Evolutionary conservation across 2,797 vertebrate genomes (phyloP), one percentile per base, ranked within the genome.

Genomic region (Taenioides sp.): DNA sequence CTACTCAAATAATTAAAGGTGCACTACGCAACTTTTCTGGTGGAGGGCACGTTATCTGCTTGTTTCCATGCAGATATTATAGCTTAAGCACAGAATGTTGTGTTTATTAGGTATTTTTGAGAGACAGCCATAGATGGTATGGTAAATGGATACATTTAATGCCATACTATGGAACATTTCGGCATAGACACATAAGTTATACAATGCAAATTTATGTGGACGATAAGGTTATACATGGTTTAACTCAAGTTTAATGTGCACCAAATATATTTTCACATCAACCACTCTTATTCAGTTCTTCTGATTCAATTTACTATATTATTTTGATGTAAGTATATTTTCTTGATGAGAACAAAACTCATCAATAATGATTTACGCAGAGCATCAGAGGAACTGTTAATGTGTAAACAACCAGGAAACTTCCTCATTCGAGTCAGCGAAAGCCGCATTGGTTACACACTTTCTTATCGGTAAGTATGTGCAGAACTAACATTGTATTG

Each of bases 381-480:
- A 76, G 75, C 65, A 0, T 90, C 96, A 1, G 95, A 97, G 84
- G 82, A 92, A 43, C 80, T 94, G 50, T 85, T 97, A 31, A 84
- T 86, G 55, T 17, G 74, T 49, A 93, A 92, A 54, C 89, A 91
- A 0, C 77, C 67, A 0, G 96, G 95, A 1, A 90, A 91, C 88
- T 97, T 96, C 88, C 95, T 97, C 47, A 89, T 97, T 71, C 88
- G 95, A 72, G 92, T 95, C 73, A 93, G 95, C 11, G 94, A 96
- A 86, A 96, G 92, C 84, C 91, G 95, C 65, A 88, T 93, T 68
- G 95, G 96, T 69, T 96, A 95, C 89, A 94, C 94, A 0, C 90
- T 96, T 6, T 95, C 96, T 0, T 94, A 93, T 81, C 94, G 90
- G 96, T 97, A 85, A 91, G 40, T 49, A 58, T 71, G 10, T 65